Evolutionary conservation across 2,888 invertebrate genomes (phyloP).

Genomic region (Trachelus stipa): DNA sequence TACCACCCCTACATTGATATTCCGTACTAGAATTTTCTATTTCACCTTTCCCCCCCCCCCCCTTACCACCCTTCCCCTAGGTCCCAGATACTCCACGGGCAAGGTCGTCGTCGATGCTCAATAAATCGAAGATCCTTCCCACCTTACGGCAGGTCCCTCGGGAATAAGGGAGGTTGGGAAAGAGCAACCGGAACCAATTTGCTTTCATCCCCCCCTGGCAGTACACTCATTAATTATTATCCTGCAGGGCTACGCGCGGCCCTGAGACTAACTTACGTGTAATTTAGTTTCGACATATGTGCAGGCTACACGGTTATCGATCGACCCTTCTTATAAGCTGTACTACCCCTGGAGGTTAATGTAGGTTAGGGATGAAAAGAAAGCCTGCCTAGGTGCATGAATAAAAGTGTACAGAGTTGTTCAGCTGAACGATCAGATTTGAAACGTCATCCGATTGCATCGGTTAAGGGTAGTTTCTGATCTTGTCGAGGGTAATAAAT

Average conservation of each 20-base stretch:
- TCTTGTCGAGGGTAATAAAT: neutral
- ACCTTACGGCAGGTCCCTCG: neutral
- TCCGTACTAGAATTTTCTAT: too few species aligned
- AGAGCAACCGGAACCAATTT: neutral
- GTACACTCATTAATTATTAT: slow-evolving; percentile 3
- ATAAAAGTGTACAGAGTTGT: neutral
- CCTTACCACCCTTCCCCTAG: neutral
- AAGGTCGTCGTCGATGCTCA: neutral
- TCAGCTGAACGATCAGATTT: neutral
- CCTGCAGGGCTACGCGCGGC: neutral
- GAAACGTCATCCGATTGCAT: neutral
- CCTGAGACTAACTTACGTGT: neutral
- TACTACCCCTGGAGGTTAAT: slow-evolving; percentile 40
- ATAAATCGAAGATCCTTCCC: neutral
- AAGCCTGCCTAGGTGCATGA: slow-evolving; percentile 8
- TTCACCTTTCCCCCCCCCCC: too few species aligned
- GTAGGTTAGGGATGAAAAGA: slow-evolving; percentile 46
- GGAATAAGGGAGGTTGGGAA: neutral
- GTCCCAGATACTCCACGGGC: neutral
- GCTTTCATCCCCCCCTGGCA: neutral
- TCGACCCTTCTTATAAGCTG: slow-evolving; percentile 37
- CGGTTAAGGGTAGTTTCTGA: neutral
- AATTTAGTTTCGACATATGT: slow-evolving; percentile 28
- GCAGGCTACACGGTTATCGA: slow-evolving; percentile 48
- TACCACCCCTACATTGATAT: neutral